Conservation (phyloP, 2,888 invertebrate species). For the Xestia c-nigrum region DNA sequence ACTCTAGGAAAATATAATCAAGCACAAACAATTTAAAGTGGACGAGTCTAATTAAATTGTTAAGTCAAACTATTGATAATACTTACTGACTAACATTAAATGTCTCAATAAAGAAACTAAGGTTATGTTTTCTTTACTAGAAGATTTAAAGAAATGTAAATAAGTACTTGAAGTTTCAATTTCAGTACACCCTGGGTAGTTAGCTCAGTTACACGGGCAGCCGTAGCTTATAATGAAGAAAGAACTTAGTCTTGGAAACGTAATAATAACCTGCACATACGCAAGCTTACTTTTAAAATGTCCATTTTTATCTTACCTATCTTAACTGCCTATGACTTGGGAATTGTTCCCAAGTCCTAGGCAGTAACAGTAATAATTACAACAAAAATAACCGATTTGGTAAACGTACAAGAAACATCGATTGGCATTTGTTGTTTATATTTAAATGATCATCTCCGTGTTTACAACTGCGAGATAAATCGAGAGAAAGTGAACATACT, state of each 20-base stretch:
- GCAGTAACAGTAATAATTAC: conserved; percentile 20
- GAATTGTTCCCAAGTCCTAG: not conserved
- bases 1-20: not conserved
- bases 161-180: not conserved
- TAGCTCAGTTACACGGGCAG: not conserved
- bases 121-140: not conserved
- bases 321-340: no score
- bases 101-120: not conserved
- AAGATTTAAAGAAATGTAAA: not conserved
- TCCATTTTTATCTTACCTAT: not conserved
- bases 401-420: conserved; percentile 38
- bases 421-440: conserved; percentile 47
- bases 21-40: not conserved
- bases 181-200: not conserved
- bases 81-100: not conserved
- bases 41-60: not conserved
- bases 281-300: not conserved
- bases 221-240: not conserved
- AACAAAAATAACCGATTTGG: conserved; percentile 25
- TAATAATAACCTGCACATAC: not conserved
- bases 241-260: not conserved
- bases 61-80: not conserved
- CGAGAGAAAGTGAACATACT: conserved; percentile 56
- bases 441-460: conserved; percentile 43
- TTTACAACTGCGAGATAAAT: conserved; percentile 56